A percentile compares a stretch with the other conserved stretches of the same genome.
phyloP scores from a whole-genome alignment of 2,113 vertebrate species.

The Theristicus caerulescens region DNA sequence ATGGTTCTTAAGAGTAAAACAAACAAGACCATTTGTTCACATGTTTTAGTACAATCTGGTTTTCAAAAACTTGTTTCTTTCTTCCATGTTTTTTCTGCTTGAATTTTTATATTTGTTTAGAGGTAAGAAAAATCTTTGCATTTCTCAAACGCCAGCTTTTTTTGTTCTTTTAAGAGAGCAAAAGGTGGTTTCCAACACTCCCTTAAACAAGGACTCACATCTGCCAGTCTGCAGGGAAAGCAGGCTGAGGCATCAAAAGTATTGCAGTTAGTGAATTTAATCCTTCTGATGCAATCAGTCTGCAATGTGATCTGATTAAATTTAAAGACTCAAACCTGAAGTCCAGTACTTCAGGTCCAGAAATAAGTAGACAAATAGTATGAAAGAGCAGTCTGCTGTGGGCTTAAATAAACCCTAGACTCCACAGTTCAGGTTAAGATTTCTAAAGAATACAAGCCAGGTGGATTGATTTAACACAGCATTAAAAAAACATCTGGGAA shows the following conservation, averaged over 20 bases:
- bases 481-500: slow-evolving; percentile 21
- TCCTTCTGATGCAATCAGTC: slow-evolving; percentile 22
- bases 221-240: not conserved
- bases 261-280: slow-evolving; percentile 10
- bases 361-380: slow-evolving; percentile 8
- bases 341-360: slow-evolving; percentile 14
- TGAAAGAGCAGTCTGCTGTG: not conserved
- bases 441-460: not conserved
- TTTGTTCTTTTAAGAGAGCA: not conserved
- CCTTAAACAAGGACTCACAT: not conserved
- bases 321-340: slow-evolving; percentile 21
- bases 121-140: not conserved
- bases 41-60: not conserved
- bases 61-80: not conserved
- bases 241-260: not conserved
- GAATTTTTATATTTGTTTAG: not conserved
- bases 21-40: not conserved
- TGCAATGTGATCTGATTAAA: slow-evolving; percentile 4
- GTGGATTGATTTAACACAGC: slow-evolving; percentile 8
- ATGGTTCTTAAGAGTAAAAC: not conserved
- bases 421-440: not conserved
- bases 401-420: not conserved
- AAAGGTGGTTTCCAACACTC: not conserved
- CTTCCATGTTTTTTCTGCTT: not conserved
- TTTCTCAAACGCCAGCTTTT: not conserved